Conservation (phyloP, 2,113 vertebrate species). For the Cranoglanis bouderius region DNA sequence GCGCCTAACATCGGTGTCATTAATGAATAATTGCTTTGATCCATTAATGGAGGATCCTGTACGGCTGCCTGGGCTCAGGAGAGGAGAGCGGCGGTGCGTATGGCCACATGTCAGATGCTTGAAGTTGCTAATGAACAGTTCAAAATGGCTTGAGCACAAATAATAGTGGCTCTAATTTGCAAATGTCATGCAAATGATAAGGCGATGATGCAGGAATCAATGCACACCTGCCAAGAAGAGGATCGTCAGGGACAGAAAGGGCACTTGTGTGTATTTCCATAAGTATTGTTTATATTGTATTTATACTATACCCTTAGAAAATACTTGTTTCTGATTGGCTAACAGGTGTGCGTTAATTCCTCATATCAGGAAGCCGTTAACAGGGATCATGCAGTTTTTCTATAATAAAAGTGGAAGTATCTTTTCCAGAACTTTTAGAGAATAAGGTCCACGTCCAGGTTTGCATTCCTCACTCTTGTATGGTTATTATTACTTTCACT, state of each 20-base stretch:
- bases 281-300: not conserved
- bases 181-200: conserved; percentile 20
- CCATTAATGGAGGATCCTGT: conserved; percentile 29
- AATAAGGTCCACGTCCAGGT: not conserved
- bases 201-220: not conserved
- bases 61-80: conserved; percentile 24
- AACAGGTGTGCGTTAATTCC: not conserved
- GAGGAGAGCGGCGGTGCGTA: not conserved
- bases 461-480: not conserved
- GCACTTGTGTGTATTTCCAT: not conserved
- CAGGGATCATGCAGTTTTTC: not conserved
- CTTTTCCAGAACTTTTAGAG: not conserved
- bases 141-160: not conserved
- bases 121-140: conserved; percentile 14
- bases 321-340: not conserved
- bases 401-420: not conserved
- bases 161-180: conserved; percentile 14
- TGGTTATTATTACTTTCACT: not conserved
- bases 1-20: not conserved
- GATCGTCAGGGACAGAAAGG: not conserved
- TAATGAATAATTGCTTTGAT: conserved; percentile 41
- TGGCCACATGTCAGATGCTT: not conserved
- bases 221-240: not conserved
- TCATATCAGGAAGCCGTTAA: not conserved
- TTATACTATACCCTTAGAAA: not conserved